phyloP scores from a whole-genome alignment of 2,113 vertebrate species.

The Atrichornis clamosus region DNA sequence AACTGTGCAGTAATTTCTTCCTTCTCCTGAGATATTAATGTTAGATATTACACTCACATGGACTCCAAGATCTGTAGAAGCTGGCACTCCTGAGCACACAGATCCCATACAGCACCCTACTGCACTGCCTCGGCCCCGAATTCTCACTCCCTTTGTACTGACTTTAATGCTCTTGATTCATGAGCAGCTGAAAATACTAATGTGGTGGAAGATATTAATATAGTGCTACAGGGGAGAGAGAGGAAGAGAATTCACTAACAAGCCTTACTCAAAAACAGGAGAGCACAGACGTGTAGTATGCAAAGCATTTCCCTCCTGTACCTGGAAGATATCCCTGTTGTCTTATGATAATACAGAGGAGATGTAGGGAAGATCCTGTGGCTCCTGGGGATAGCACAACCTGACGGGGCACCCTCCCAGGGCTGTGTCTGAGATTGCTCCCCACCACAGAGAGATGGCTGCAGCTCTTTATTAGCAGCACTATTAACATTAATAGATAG shows the following conservation, averaged over 20 bases:
- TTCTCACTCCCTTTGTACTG: background rate
- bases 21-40: background rate
- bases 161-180: background rate
- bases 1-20: background rate
- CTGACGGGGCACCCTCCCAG: background rate
- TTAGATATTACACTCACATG: rapidly evolving
- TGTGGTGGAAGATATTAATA: background rate
- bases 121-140: background rate
- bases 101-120: rapidly evolving
- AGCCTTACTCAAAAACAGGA: background rate
- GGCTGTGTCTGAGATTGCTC: background rate
- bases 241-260: background rate
- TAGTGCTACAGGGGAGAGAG: background rate
- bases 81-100: background rate
- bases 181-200: background rate
- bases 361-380: background rate
- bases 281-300: background rate
- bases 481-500: background rate
- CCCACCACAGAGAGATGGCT: background rate
- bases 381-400: background rate
- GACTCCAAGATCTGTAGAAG: background rate
- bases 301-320: background rate
- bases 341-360: background rate
- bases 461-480: background rate
- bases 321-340: background rate